Evolutionary conservation across 1,140 invertebrate species (phyloP).

Genomic region (Paracyclopina nana): DNA sequence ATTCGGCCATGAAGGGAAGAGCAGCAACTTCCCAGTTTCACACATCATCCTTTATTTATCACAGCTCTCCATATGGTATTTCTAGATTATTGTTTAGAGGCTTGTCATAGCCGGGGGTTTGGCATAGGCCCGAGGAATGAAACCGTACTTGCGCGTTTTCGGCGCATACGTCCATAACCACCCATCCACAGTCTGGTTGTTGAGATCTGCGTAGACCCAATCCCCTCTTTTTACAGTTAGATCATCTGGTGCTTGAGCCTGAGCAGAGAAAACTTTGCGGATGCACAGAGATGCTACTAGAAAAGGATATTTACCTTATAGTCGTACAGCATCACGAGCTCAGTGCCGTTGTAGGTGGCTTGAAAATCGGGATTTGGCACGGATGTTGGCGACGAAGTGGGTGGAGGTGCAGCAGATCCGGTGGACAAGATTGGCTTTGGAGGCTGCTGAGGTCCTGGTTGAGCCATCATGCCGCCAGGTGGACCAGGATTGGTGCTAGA

Average conservation of each 20-base stretch:
- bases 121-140: slow-evolving; percentile 83
- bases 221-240: slow-evolving; percentile 67
- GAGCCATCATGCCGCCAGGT: no score
- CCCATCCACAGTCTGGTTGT: slow-evolving; percentile 76
- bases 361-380: no score
- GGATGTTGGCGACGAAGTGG: no score
- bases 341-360: slow-evolving; percentile 63
- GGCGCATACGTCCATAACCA: slow-evolving; percentile 89
- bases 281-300: background rate
- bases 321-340: slow-evolving; percentile 80
- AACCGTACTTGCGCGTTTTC: slow-evolving; percentile 75
- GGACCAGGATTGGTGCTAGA: no score
- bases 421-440: no score
- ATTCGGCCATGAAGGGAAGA: no score
- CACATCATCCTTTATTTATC: no score
- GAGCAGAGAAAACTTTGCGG: slow-evolving; percentile 8
- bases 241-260: slow-evolving; percentile 76
- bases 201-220: slow-evolving; percentile 81
- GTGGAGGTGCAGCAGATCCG: no score
- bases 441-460: no score
- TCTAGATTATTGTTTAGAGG: slow-evolving; percentile 33
- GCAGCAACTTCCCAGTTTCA: no score
- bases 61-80: no score
- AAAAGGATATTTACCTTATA: slow-evolving; percentile 46
- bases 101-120: slow-evolving; percentile 77